A percentile compares a stretch with the other conserved stretches of the same genome.
These are phyloP conservation scores for Clostera curtula DNA, from an alignment of 2,888 invertebrate species.

Conservation along the genomic window DNA sequence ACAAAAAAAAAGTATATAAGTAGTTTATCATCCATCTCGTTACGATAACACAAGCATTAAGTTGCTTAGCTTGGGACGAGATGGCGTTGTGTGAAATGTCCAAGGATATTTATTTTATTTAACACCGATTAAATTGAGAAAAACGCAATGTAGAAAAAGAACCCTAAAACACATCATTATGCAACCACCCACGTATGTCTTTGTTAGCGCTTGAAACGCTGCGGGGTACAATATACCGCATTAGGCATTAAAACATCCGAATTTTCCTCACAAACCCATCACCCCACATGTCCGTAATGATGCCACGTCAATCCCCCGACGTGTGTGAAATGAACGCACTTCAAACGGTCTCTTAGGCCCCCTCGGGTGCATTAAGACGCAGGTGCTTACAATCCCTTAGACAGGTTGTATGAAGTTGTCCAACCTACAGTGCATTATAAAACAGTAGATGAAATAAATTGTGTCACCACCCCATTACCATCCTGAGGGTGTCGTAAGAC, in stretches of 20 bases:
- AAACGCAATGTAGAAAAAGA: no score
- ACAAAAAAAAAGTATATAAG: no score
- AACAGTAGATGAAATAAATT: no score
- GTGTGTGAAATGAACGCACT: slow-evolving; percentile 61
- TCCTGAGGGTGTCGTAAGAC: no score
- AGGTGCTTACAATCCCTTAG: slow-evolving; percentile 64
- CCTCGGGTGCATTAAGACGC: slow-evolving; percentile 64
- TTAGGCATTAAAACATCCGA: slow-evolving; percentile 26
- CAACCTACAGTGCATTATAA: slow-evolving; percentile 20
- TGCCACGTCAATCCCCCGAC: slow-evolving; percentile 47
- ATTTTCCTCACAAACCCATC: slow-evolving; percentile 31
- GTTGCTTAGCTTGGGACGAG: no score
- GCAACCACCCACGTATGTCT: background rate
- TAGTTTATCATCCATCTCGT: no score
- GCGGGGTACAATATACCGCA: slow-evolving; percentile 19
- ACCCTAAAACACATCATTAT: no score
- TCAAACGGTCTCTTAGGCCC: slow-evolving; percentile 39
- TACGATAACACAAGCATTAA: no score
- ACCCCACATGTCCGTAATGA: slow-evolving; percentile 59
- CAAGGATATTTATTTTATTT: no score
- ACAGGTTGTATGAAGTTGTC: slow-evolving; percentile 55
- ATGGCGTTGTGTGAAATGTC: no score
- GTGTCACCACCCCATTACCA: no score
- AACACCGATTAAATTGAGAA: no score
- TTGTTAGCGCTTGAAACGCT: slow-evolving; percentile 14